Base-by-base conservation (phyloP, 1,140 invertebrate genomes). In the Stegodyphus mimosarum region DNA sequence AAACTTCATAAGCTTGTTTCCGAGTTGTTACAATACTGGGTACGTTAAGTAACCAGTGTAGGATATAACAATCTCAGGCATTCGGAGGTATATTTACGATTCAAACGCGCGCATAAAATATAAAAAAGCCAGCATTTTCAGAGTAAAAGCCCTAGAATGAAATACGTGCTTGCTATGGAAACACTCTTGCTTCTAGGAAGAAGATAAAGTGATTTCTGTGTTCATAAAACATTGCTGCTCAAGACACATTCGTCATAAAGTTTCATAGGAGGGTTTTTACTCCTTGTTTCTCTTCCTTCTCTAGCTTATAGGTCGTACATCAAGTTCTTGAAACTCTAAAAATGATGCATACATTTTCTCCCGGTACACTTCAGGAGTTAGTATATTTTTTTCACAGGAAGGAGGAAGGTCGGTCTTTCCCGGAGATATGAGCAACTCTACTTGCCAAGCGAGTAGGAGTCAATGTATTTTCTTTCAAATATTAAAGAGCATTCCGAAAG, bases 161-260 rank as follows among this genome's bases (percentile, higher is more conserved):
- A 17, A 67, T 17, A 67, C 64, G 64, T 67, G 64, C 64, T 67
- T n/a, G 9, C 11, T 50, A 49, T 15, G 48, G 49, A 72, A 48
- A 49, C 50, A 33, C 11, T 48, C 70, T 72, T 17, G 33, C 50
- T 72, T 33, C 18, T 15, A 72, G 50, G 50, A 50, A 72, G 17
- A 50, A 72, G 70, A 67, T 67, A 67, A 67, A 67, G 64, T 67
- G 64, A 67, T 67, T 67, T 67, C 17, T 17, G 17, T 67, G 64
- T 67, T 18, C 64, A 67, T 67, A 67, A 67, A 67, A 67, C 11
- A 15, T 67, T 3, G 11, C n/a, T 9, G 11, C 64, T 15, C 64
- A 67, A 50, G 48, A 11, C 11, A 72, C 33, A 49, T 49, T 51
- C 18, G 70, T 50, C 48, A 49, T 72, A 72, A 72, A 72, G 11